phyloP scores from a whole-genome alignment of 2,888 invertebrate species.

The Cistogaster globosa region DNA sequence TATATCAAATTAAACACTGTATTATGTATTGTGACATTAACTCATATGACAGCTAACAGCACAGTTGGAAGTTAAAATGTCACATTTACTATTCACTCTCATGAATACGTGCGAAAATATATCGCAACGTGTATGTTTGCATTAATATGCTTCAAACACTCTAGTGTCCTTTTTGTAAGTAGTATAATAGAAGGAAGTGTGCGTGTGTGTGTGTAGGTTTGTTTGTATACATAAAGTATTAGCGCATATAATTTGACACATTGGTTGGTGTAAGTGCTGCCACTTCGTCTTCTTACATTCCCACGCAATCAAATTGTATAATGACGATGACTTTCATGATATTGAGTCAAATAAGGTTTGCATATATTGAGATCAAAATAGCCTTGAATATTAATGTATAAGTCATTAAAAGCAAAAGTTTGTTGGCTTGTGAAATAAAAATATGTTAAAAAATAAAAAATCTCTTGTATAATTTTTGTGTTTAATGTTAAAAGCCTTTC shows the following conservation, averaged over 20 bases:
- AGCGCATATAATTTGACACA: conserved; percentile 64
- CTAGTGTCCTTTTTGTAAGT: conserved; percentile 13
- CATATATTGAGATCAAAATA: conserved; percentile 46
- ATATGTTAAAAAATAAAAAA: conserved; percentile 15
- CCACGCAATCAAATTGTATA: conserved; percentile 15
- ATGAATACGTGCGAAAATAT: conserved; percentile 40
- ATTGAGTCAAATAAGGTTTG: conserved; percentile 42
- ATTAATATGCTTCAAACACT: conserved; percentile 43
- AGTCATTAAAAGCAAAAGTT: conserved; percentile 16
- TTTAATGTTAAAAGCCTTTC: conserved; percentile 44
- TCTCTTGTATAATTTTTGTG: background rate
- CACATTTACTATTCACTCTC: conserved; percentile 50
- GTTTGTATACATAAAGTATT: conserved; percentile 1
- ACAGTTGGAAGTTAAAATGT: conserved; percentile 71
- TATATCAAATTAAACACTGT: conserved; percentile 78
- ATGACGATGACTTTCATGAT: conserved; percentile 54
- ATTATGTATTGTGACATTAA: conserved; percentile 79
- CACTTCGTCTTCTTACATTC: conserved; percentile 25
- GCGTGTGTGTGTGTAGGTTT: background rate
- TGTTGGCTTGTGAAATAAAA: conserved; percentile 19
- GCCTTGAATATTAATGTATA: conserved; percentile 52
- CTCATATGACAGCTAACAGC: conserved; percentile 80
- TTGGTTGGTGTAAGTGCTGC: conserved; percentile 61
- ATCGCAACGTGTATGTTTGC: conserved; percentile 18
- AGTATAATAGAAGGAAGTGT: background rate